Evolutionary conservation across 2,888 invertebrate species (phyloP).

Genomic region (Melinaea menophilus): DNA sequence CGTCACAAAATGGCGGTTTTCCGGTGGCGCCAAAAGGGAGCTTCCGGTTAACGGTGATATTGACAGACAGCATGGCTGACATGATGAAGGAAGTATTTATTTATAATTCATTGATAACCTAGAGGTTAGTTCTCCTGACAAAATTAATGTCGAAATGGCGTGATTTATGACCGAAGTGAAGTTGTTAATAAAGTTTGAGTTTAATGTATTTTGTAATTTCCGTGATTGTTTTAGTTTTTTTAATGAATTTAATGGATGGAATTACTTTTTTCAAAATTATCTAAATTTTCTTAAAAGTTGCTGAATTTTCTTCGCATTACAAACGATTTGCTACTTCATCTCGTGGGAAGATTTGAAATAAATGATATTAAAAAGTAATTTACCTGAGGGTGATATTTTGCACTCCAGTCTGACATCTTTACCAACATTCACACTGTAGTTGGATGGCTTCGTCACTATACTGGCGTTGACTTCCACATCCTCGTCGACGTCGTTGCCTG

Average conservation of each 20-base stretch:
- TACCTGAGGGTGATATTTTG: constrained; percentile 52
- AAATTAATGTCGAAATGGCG: not conserved
- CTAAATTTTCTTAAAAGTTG: too few relatives aligned
- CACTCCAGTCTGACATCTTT: constrained; percentile 47
- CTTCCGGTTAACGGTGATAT: constrained; percentile 35
- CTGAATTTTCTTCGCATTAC: too few relatives aligned
- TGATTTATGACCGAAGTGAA: not conserved
- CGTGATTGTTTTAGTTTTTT: not conserved
- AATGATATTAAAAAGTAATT: constrained; percentile 28
- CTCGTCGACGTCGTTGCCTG: constrained; percentile 46
- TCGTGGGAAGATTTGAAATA: too few relatives aligned
- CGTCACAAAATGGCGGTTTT: constrained; percentile 43
- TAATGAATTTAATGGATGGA: too few relatives aligned
- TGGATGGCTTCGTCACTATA: constrained; percentile 40
- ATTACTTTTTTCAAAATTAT: too few relatives aligned
- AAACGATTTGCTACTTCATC: too few relatives aligned
- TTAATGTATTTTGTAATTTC: not conserved
- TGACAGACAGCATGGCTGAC: constrained; percentile 28
- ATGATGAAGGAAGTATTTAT: constrained; percentile 9
- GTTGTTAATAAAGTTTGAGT: not conserved
- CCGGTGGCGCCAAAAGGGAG: constrained; percentile 51
- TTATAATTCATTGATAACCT: not conserved
- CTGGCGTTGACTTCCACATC: constrained; percentile 36
- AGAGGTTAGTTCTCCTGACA: not conserved
- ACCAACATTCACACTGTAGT: constrained; percentile 45